phyloP scores from a whole-genome alignment of 2,797 vertebrate species.

The Phrynocephalus forsythii region DNA sequence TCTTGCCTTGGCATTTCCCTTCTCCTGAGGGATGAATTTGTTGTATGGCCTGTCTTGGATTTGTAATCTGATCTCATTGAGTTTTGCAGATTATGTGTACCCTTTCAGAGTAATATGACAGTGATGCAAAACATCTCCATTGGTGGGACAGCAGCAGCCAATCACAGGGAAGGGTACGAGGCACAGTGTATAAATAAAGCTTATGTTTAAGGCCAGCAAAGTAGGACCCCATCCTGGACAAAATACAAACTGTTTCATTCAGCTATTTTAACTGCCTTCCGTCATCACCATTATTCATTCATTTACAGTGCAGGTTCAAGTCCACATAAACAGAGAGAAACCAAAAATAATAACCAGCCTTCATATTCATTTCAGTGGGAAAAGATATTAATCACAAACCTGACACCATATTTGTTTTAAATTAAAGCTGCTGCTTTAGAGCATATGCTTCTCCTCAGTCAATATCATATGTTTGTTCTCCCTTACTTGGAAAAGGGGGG shows the following conservation, averaged over 20 bases:
- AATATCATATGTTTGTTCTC: slow-evolving; percentile 41
- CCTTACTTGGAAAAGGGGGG: neutral
- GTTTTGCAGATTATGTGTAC: slow-evolving; percentile 27
- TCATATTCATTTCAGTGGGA: slow-evolving; percentile 54
- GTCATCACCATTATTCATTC: slow-evolving; percentile 46
- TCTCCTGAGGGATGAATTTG: slow-evolving; percentile 22
- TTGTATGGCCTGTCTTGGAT: neutral
- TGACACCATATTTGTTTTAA: slow-evolving; percentile 63
- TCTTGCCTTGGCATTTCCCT: neutral
- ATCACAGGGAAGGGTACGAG: slow-evolving; percentile 11
- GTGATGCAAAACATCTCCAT: slow-evolving; percentile 32
- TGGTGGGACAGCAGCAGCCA: slow-evolving; percentile 34
- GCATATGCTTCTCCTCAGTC: slow-evolving; percentile 47
- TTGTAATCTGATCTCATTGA: slow-evolving; percentile 33
- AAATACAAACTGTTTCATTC: slow-evolving; percentile 50
- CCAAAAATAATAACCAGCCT: slow-evolving; percentile 51
- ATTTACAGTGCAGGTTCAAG: slow-evolving; percentile 22
- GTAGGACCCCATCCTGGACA: slow-evolving; percentile 50
- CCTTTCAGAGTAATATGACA: slow-evolving; percentile 29
- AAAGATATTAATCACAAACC: slow-evolving; percentile 60
- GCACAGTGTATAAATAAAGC: slow-evolving; percentile 27
- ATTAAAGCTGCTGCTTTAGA: slow-evolving; percentile 59
- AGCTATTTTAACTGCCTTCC: slow-evolving; percentile 48
- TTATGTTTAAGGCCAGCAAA: slow-evolving; percentile 45
- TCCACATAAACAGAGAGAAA: slow-evolving; percentile 25